Percentiles rank a stretch among this genome's conserved stretches.
Evolutionary conservation across 1,140 invertebrate genomes (phyloP).

Genomic region (Tetraneura akinire): DNA sequence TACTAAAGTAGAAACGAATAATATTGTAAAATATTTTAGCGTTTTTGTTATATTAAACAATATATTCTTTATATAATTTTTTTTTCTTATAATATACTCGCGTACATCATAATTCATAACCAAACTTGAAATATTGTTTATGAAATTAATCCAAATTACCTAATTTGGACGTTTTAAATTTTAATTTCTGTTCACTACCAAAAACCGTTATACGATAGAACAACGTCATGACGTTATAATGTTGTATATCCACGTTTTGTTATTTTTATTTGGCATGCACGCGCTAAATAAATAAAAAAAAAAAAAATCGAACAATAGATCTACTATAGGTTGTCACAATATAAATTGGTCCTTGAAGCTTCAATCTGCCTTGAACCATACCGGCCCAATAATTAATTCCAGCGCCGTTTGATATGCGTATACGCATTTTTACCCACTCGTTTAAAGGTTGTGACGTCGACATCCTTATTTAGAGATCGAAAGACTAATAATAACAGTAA

Average conservation of each 20-base stretch:
- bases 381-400: constrained; percentile 50
- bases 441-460: constrained; percentile 47
- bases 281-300: constrained; percentile 1
- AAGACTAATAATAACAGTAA: neutral
- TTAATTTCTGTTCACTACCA: neutral
- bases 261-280: constrained; percentile 36
- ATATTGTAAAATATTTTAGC: too few relatives aligned
- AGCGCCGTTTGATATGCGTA: constrained; percentile 19
- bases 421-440: constrained; percentile 10
- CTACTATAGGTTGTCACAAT: constrained; percentile 45
- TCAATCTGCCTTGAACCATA: constrained; percentile 50
- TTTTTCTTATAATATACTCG: too few relatives aligned
- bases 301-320: constrained; percentile 44
- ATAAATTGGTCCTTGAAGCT: constrained; percentile 49
- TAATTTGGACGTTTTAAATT: neutral
- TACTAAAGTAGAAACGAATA: too few relatives aligned
- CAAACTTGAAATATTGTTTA: neutral
- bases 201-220: constrained; percentile 43
- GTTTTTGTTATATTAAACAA: too few relatives aligned
- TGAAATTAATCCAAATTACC: neutral
- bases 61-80: too few relatives aligned
- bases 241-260: constrained; percentile 25
- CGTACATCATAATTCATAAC: too few relatives aligned
- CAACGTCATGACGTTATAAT: constrained; percentile 24
- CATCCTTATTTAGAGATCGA: constrained; percentile 27